A percentile compares a stretch with the other conserved stretches of the same genome.
These are phyloP conservation scores for Siniperca scherzeri DNA, from an alignment of 2,797 vertebrate genomes.

Conservation along the genomic window DNA sequence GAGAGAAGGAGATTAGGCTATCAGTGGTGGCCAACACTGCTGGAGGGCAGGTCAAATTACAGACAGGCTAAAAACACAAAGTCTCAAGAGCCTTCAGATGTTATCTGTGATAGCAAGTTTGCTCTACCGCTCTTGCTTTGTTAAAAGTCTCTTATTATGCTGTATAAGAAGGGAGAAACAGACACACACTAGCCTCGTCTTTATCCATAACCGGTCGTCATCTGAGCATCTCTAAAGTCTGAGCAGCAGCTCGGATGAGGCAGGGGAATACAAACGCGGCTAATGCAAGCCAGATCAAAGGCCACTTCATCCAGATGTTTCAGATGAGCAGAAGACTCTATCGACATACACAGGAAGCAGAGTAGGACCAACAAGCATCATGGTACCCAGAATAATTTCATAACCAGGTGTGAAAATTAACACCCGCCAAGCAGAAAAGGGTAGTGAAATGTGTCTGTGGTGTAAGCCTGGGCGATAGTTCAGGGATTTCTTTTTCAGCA, in stretches of 20 bases:
- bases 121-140: constrained; percentile 21
- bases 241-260: constrained; percentile 37
- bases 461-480: not conserved
- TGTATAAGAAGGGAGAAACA: not conserved
- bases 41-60: constrained; percentile 66
- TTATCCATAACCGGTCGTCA: constrained; percentile 11
- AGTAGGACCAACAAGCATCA: not conserved
- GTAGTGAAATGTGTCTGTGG: constrained; percentile 6
- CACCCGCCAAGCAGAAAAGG: constrained; percentile 15
- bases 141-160: constrained; percentile 17
- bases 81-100: constrained; percentile 58
- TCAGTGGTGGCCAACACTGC: constrained; percentile 65
- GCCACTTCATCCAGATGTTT: constrained; percentile 72
- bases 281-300: constrained; percentile 69
- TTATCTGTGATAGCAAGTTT: constrained; percentile 40
- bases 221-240: constrained; percentile 41
- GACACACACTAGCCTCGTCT: not conserved
- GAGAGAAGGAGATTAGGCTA: constrained; percentile 71
- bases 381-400: constrained; percentile 19
- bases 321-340: constrained; percentile 42
- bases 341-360: constrained; percentile 19
- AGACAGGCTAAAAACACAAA: constrained; percentile 51
- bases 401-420: constrained; percentile 51
- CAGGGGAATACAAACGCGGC: constrained; percentile 44
- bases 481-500: not conserved